Evolutionary conservation across 2,888 invertebrate genomes (phyloP).

Genomic region (Willowsia nigromaculata): DNA sequence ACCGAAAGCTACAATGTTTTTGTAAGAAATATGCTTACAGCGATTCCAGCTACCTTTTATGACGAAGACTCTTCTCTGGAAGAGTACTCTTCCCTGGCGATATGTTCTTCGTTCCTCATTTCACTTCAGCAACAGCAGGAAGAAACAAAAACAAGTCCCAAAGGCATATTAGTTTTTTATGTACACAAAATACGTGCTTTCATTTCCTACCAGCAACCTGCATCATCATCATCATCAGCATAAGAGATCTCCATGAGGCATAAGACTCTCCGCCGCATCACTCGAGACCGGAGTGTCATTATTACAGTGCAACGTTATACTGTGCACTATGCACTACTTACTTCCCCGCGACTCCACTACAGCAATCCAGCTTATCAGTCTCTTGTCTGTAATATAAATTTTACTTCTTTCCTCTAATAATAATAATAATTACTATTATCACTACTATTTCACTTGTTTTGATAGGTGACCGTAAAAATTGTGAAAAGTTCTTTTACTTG

Average conservation of each 20-base stretch:
- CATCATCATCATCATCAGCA: too few relatives aligned
- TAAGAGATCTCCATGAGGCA: neutral
- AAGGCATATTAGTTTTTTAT: constrained; percentile 45
- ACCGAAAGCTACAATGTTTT: constrained; percentile 2
- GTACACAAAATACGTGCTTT: constrained; percentile 59
- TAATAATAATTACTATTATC: constrained; percentile 67
- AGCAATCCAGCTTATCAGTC: constrained; percentile 44
- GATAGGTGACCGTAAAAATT: constrained; percentile 68
- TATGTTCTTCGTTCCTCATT: constrained; percentile 24
- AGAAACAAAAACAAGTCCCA: constrained; percentile 59
- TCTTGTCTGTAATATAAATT: constrained; percentile 27
- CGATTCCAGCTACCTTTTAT: constrained; percentile 62
- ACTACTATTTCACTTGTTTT: constrained; percentile 71
- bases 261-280: neutral
- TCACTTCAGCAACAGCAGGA: constrained; percentile 30
- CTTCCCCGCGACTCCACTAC: constrained; percentile 56
- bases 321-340: constrained; percentile 9
- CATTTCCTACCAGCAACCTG: constrained; percentile 42
- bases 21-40: constrained; percentile 53
- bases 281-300: constrained; percentile 20
- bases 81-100: neutral
- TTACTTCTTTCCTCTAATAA: constrained; percentile 45
- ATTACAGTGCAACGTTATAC: neutral
- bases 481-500: constrained; percentile 13
- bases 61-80: neutral